These are phyloP conservation scores for Rhinopomastus cyanomelas DNA, from an alignment of 2,113 vertebrate genomes.

Conservation along the genomic window DNA sequence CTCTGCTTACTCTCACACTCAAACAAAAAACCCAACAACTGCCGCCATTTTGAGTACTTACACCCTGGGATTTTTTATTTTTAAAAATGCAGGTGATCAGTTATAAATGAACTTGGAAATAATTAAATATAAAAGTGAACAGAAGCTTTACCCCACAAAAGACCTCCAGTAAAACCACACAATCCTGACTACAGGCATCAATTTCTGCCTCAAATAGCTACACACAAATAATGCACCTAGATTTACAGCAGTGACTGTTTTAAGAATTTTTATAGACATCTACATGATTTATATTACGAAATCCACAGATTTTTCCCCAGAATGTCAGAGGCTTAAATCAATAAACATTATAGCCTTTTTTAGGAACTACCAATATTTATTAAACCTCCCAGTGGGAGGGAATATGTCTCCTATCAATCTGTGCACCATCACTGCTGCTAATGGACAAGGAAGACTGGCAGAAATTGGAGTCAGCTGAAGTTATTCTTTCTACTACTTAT, in stretches of 20 bases:
- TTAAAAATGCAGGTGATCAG: neutral
- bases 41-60: neutral
- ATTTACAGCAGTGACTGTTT: slow-evolving; percentile 15
- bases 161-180: neutral
- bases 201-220: neutral
- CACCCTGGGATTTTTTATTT: neutral
- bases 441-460: neutral
- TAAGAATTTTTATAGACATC: neutral
- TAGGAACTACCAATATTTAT: slow-evolving; percentile 49
- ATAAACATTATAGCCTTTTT: slow-evolving; percentile 67
- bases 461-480: slow-evolving; percentile 8
- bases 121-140: neutral
- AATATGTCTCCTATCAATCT: slow-evolving; percentile 40
- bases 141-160: neutral
- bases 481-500: neutral
- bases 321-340: slow-evolving; percentile 65
- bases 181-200: neutral
- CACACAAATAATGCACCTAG: neutral
- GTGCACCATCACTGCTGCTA: neutral
- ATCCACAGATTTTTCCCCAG: slow-evolving; percentile 37
- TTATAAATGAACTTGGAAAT: neutral
- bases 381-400: slow-evolving; percentile 4
- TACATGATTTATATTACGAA: slow-evolving; percentile 30
- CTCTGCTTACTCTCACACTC: neutral
- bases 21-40: neutral